Evolutionary conservation across 2,113 vertebrate genomes (phyloP).

Genomic region (Passer domesticus): DNA sequence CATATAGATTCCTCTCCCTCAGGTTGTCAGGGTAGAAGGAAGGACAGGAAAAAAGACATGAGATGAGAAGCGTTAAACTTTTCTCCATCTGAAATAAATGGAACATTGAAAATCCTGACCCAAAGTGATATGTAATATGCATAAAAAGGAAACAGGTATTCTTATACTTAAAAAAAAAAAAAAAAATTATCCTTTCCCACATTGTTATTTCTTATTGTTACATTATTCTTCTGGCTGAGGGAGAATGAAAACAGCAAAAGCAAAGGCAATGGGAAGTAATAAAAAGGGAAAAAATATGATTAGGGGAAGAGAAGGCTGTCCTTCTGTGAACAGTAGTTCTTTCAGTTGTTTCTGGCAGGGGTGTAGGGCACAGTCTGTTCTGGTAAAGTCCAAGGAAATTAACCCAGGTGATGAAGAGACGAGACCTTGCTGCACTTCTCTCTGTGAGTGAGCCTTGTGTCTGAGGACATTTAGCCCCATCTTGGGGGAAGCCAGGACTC

Average conservation of each 20-base stretch:
- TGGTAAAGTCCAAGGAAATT: neutral
- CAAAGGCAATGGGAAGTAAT: neutral
- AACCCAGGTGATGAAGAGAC: neutral
- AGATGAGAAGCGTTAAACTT: neutral
- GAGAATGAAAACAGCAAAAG: neutral
- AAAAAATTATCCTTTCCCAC: neutral
- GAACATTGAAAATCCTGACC: neutral
- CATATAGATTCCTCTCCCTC: neutral
- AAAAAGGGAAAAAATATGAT: neutral
- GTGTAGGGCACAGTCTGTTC: neutral
- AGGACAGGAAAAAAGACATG: neutral
- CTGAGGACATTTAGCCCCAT: neutral
- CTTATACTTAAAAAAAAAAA: neutral
- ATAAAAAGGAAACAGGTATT: neutral
- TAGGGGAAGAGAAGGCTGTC: neutral
- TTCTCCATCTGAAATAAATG: neutral
- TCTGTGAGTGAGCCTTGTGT: neutral
- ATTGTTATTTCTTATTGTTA: neutral
- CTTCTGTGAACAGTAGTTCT: neutral
- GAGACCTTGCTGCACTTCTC: neutral
- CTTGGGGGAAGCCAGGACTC: accelerated
- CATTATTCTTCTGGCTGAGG: neutral
- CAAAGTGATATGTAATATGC: neutral
- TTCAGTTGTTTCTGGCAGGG: neutral
- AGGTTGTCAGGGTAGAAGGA: neutral